Conservation (phyloP, 1,140 invertebrate species). For the Leptinotarsa texana region DNA sequence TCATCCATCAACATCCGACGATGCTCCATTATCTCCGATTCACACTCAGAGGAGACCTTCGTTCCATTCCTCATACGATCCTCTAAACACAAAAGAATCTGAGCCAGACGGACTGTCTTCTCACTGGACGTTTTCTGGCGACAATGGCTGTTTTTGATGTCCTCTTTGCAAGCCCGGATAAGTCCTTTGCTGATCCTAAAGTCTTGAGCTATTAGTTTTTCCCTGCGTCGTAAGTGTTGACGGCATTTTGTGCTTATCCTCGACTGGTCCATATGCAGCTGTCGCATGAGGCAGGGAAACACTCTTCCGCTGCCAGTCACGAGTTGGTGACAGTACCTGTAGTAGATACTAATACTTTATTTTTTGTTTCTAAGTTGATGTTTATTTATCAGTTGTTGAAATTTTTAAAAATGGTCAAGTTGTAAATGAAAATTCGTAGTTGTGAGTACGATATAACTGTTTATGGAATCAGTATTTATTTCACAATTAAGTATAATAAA, state of each 20-base stretch:
- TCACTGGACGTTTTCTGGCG: slow-evolving; percentile 76
- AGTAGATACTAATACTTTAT: too few species aligned
- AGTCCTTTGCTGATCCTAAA: slow-evolving; percentile 89
- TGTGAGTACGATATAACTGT: too few species aligned
- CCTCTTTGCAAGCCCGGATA: slow-evolving; percentile 84
- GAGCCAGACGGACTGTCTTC: slow-evolving; percentile 82
- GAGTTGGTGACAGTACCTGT: slow-evolving; percentile 48
- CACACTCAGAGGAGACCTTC: slow-evolving; percentile 74
- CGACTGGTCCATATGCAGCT: slow-evolving; percentile 69
- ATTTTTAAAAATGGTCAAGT: too few species aligned
- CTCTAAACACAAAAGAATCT: slow-evolving; percentile 92
- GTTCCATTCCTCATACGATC: slow-evolving; percentile 77
- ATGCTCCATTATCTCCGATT: slow-evolving; percentile 87
- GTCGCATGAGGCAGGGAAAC: slow-evolving; percentile 89
- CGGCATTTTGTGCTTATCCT: slow-evolving; percentile 75
- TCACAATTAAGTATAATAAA: slow-evolving; percentile 54
- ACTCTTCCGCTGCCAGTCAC: slow-evolving; percentile 76
- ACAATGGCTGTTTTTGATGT: slow-evolving; percentile 83
- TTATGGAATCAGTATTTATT: not conserved
- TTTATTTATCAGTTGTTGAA: too few species aligned
- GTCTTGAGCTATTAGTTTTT: slow-evolving; percentile 87
- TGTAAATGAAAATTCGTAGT: too few species aligned
- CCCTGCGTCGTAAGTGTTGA: slow-evolving; percentile 81
- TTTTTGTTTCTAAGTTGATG: too few species aligned
- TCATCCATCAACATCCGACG: slow-evolving; percentile 90